Evolutionary conservation across 2,888 invertebrate genomes (phyloP), one percentile per base, ranked within the genome.

Genomic region (Oasisia sp.): DNA sequence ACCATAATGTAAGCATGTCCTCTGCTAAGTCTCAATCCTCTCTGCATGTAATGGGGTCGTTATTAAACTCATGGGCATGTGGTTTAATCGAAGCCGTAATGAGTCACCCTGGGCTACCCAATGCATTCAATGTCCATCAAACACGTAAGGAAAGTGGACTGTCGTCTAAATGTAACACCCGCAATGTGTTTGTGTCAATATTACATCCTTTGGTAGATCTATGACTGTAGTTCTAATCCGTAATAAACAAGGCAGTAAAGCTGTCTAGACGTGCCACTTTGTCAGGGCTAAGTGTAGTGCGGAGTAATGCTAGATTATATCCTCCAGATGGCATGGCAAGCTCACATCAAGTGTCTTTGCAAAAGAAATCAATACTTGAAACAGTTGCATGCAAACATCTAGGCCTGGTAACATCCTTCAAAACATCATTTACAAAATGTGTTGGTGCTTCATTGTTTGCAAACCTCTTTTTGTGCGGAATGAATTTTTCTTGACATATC

Each of bases 1-100:
- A 50, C 14, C 50, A 12, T 50, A 50, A 50, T 74, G 90, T 91
- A 92, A 44, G 74, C 56, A 9, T 89, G 89, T 56, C 91, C 92
- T 19, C 92, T 74, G 27, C 91, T 91, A 38, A 44, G 45, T 89
- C 44, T 90, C 38, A 4, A 4, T n/a, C 27, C n/a, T 27, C 14
- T 74, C 74, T 74, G 56, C 19, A 19, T 74, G 74, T 74, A 74
- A 74, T 19, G n/a, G 74, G 74, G 74, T 7, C n/a, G 14, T 74
- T 74, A 74, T 74, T 74, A 19, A 74, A 74, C 74, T 74, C 74
- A 27, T 74, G 74, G 74, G 74, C 74, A 74, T 74, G 27, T 74
- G 2, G 74, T 74, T 74, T 74, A 74, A 74, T n/a, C 74, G n/a
- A 0, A 19, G 74, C 74, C 74, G 27, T 74, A 74, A 50, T 12